Evolutionary conservation across 2,113 vertebrate species (phyloP).

Genomic region (Desmodus rotundus): DNA sequence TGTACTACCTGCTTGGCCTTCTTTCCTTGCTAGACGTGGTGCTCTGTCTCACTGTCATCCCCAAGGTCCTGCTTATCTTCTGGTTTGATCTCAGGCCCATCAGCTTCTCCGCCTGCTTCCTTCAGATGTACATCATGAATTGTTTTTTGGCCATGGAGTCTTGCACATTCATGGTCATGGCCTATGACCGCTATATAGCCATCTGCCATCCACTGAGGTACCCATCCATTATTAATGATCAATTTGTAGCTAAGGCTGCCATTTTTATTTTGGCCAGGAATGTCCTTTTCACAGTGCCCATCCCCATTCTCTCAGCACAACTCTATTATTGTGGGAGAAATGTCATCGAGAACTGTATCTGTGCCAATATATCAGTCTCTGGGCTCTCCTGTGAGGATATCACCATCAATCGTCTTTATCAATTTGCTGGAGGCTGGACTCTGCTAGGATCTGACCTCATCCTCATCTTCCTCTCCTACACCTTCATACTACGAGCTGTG

Average conservation of each 20-base stretch:
- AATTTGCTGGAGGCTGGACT: slow-evolving; percentile 39
- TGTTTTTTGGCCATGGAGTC: slow-evolving; percentile 40
- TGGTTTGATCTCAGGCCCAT: slow-evolving; percentile 49
- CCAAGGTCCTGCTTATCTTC: slow-evolving; percentile 63
- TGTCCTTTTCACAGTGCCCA: neutral
- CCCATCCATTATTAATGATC: slow-evolving; percentile 15
- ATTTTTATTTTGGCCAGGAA: slow-evolving; percentile 45
- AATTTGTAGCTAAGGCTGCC: slow-evolving; percentile 33
- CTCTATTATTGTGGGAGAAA: slow-evolving; percentile 51
- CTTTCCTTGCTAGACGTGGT: slow-evolving; percentile 55
- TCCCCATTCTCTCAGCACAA: slow-evolving; percentile 35
- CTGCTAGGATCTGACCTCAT: slow-evolving; percentile 56
- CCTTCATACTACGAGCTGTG: slow-evolving; percentile 51
- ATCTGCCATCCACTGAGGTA: slow-evolving; percentile 47
- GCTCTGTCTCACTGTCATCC: slow-evolving; percentile 57
- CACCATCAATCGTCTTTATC: slow-evolving; percentile 43
- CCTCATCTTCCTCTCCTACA: slow-evolving; percentile 65
- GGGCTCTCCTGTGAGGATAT: slow-evolving; percentile 45
- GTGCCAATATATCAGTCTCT: slow-evolving; percentile 60
- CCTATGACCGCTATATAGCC: slow-evolving; percentile 46
- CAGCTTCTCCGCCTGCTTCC: slow-evolving; percentile 49
- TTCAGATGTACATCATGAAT: slow-evolving; percentile 59
- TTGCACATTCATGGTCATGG: slow-evolving; percentile 51
- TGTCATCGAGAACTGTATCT: slow-evolving; percentile 64
- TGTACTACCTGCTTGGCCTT: slow-evolving; percentile 64